These are phyloP conservation scores for Heliconius congener DNA, from an alignment of 1,140 invertebrate genomes.

Conservation along the genomic window DNA sequence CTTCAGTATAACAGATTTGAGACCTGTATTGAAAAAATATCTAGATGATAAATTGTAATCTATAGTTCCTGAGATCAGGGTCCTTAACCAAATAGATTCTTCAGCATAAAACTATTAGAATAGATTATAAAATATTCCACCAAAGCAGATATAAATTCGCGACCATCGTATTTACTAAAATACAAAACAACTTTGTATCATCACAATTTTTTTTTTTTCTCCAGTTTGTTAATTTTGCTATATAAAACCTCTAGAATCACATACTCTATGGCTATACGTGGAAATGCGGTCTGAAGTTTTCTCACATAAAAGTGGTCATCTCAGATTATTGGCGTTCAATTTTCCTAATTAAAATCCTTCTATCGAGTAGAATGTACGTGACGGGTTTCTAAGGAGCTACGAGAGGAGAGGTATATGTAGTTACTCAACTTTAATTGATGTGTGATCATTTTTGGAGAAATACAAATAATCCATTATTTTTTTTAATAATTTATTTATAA, in stretches of 20 bases:
- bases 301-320: conserved; percentile 63
- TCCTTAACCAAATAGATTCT: too few species aligned
- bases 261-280: conserved; percentile 54
- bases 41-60: too few species aligned
- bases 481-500: too few species aligned
- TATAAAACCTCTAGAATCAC: not conserved
- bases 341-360: conserved; percentile 60
- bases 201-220: too few species aligned
- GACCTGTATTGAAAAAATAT: too few species aligned
- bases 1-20: too few species aligned
- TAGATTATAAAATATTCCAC: too few species aligned
- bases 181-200: too few species aligned
- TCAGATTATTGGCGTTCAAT: conserved; percentile 58
- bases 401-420: not conserved
- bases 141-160: too few species aligned
- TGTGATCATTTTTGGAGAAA: not conserved
- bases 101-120: too few species aligned
- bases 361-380: conserved; percentile 37
- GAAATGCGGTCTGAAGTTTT: conserved; percentile 52
- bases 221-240: not conserved
- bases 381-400: conserved; percentile 33
- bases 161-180: too few species aligned
- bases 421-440: not conserved
- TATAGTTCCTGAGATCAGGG: too few species aligned
- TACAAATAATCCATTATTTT: not conserved